A percentile compares a stretch with the other conserved stretches of the same genome.
Conservation (phyloP, 2,113 vertebrate species). For the Rhabdomys dilectus region DNA sequence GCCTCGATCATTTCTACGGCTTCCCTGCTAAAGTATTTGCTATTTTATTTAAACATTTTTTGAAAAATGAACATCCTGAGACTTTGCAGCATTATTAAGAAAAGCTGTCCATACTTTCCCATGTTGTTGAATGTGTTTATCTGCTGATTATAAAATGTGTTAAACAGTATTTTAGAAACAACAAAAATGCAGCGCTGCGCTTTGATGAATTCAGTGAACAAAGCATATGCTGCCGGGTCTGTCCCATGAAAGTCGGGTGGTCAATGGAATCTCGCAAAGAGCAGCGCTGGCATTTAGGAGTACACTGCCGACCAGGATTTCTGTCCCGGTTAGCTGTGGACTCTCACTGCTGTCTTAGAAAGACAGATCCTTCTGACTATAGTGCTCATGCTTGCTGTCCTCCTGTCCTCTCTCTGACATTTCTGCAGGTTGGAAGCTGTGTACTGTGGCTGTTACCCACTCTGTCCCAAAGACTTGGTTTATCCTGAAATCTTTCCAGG, state of each 20-base stretch:
- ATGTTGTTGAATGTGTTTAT: conserved; percentile 91
- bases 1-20: conserved; percentile 78
- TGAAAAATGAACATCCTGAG: conserved; percentile 75
- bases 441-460: conserved; percentile 95
- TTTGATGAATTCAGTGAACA: conserved; percentile 92
- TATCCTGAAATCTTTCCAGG: conserved; percentile 98
- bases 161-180: conserved; percentile 92
- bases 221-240: conserved; percentile 92
- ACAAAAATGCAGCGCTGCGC: conserved; percentile 89
- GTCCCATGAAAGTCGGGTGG: conserved; percentile 90
- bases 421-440: conserved; percentile 95
- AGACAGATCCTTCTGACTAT: conserved; percentile 68
- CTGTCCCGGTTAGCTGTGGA: conserved; percentile 66
- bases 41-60: conserved; percentile 60
- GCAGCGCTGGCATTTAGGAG: conserved; percentile 86
- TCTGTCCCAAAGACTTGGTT: conserved; percentile 95
- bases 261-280: conserved; percentile 90
- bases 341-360: conserved; percentile 72
- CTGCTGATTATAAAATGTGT: conserved; percentile 93
- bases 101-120: conserved; percentile 89
- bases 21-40: conserved; percentile 57
- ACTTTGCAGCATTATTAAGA: conserved; percentile 86
- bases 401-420: conserved; percentile 73
- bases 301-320: conserved; percentile 71
- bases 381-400: conserved; percentile 63